These are phyloP conservation scores for Enchytraeus crypticus DNA, from an alignment of 2,888 invertebrate genomes.

Conservation along the genomic window DNA sequence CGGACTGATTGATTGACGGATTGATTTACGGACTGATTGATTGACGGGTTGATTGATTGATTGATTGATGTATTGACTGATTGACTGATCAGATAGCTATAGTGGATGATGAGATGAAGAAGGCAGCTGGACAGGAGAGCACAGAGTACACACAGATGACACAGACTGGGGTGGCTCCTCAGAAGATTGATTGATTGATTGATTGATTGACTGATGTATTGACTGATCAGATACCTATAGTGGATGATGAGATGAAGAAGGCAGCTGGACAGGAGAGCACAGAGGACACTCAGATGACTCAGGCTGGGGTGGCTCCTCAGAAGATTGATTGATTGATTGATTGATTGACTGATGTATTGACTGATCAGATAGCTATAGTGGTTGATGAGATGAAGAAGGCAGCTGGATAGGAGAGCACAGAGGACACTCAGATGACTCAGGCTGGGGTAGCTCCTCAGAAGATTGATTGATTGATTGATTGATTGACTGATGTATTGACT, in stretches of 20 bases:
- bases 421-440: no score
- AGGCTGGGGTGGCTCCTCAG: no score
- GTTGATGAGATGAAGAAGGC: no score
- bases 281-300: constrained; percentile 25
- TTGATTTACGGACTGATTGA: no score
- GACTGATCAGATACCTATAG: constrained; percentile 56
- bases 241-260: constrained; percentile 59
- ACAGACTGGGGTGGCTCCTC: constrained; percentile 11
- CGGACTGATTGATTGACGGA: no score
- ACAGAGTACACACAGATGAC: constrained; percentile 25
- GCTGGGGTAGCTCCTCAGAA: not conserved
- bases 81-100: constrained; percentile 57
- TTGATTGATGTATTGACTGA: no score
- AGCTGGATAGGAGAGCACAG: no score
- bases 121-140: constrained; percentile 57
- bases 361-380: no score
- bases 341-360: no score
- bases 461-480: not conserved
- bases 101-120: constrained; percentile 58
- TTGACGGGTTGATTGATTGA: no score
- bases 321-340: no score
- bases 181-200: not conserved
- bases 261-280: constrained; percentile 56
- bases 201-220: no score
- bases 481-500: not conserved